Base-by-base conservation (phyloP, 2,888 invertebrate species). In the Matsumyia berberina region DNA sequence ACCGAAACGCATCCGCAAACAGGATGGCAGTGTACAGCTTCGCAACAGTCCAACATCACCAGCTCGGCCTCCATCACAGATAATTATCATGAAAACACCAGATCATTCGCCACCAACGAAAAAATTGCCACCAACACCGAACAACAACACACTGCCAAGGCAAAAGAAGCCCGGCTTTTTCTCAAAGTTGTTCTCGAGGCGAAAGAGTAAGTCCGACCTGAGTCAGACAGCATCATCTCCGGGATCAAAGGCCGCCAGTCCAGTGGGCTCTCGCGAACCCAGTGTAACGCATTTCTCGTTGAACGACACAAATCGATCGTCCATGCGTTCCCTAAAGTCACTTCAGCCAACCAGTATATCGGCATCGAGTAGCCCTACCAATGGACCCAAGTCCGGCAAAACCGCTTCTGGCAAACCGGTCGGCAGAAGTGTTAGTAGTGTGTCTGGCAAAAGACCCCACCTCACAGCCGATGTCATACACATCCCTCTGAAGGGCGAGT, bases 1-100 rank as follows among this genome's bases (percentile, higher is more conserved):
- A 0, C 97, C 97, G 0, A 97, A 97, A 89, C 94, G 97, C 58
- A 92, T 94, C 2, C 94, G 94, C 66, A 95, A 94, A 12, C 83
- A 64, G 37, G 82, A 74, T 19, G 70, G 55, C 29, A 51, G 66
- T 42, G 58, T 64, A 37, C 33, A 42, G 11, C 83, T 86, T 39
- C 83, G 80, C 49, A 87, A 80, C 7, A 87, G 79, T 58, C 79
- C 87, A 15, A 86, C 76, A 6, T 70, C 67, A 29, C 69, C 87
- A 55, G 79, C 90, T 53, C 88, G 89, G 6, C 88, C 90, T 17
- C 88, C 89, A 19, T 88, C 90, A 58, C 90, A 90, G 6, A 90
- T 91, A 2, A 89, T 91, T 81, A 92, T 92, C 87, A 89, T 88
- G 90, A 89, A 92, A 69, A 90, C 89, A 17, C 87, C 89, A 0